Base-by-base conservation (phyloP, 2,888 invertebrate genomes). In the Meiosimyza platycephala region DNA sequence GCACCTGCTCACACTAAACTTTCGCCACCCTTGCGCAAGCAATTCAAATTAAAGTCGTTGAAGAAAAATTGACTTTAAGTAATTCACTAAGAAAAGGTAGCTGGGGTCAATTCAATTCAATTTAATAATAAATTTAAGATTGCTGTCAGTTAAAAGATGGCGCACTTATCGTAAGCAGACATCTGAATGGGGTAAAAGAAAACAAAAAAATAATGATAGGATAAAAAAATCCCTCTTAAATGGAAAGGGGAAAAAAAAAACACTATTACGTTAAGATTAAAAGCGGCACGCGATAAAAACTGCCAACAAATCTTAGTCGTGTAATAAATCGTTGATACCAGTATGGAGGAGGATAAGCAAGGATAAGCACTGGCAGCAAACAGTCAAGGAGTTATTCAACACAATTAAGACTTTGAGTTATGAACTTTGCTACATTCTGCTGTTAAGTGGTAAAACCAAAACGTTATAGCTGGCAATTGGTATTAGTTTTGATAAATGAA, bases 251-350 rank as follows among this genome's bases (percentile, higher is more conserved):
- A 15, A 15, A 13, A 48, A n/a, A 63, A 63, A 18, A 48, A 40
- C 16, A 18, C 7, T 50, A 64, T 64, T 51, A 67, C 16, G 22
- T 55, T 48, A 67, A 67, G 67, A 40, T 40, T 55, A 47, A 55
- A 18, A 40, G 40, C 72, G 74, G 71, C 77, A 77, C 77, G 75
- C 77, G 77, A 77, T 74, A 68, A 74, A 76, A 75, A 55, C 40
- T 72, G 77, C 65, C 72, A 71, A 71, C 66, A 57, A 70, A 75
- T 64, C 40, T 72, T 76, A 60, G 48, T 48, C 60, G 54, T 67
- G 70, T 65, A 18, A 74, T 75, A 72, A 77, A 77, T 71, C 71
- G 40, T 72, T 54, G 13, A 40, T 28, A 54, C 48, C 63, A 54
- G 47, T 67, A 47, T 57, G 9, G 40, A 67, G 9, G 40, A 67